Base-by-base conservation (phyloP, 2,797 vertebrate genomes). In the Betta splendens region DNA sequence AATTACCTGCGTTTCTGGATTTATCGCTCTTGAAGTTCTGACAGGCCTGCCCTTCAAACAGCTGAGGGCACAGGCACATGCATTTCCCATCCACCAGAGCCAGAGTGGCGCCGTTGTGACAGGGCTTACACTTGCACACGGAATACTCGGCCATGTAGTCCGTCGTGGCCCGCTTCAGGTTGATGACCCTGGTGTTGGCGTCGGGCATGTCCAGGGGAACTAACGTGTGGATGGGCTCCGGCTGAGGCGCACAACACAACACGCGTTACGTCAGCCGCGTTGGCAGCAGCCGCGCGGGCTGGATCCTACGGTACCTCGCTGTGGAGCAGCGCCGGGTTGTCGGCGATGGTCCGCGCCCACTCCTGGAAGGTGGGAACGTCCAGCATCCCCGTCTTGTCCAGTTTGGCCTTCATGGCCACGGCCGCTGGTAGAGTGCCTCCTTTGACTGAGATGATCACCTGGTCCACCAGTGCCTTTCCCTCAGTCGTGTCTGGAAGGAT, bases 101-200 rank as follows among this genome's bases (percentile, higher is more conserved):
- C 2, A 88, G 70, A 0, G 92, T 94, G 3, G 91, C 96, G 40
- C 95, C 96, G 5, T 98, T 96, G 4, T 89, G 87, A 61, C 95
- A 98, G 0, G 93, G 93, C n/a, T 83, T 70, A 52, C 95, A 98
- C 84, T 97, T 98, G 70, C 89, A 94, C 26, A 80, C 36, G 13
- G 53, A 95, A 50, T 94, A 95, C 77, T 98, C 95, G 0, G 85
- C 80, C 15, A 94, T 26, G 12, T 97, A 98, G 5, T 96, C 95
- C 3, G 75, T 55, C 16, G 88, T 75, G 33, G 93, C 94, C 74
- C 18, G 86, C 79, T 90, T 91, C 58, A 98, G 55, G 79, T 98
- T 94, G 46, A 79, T 44, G 57, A 88, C 91, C 85, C 91, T 94
- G 51, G 22, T 3, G 31, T 90, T 83, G 0, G 92, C 87, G 0